Evolutionary conservation across 64 coral and sea anemone genomes (phyloP).

Genomic region (Stichodactyla helianthus): DNA sequence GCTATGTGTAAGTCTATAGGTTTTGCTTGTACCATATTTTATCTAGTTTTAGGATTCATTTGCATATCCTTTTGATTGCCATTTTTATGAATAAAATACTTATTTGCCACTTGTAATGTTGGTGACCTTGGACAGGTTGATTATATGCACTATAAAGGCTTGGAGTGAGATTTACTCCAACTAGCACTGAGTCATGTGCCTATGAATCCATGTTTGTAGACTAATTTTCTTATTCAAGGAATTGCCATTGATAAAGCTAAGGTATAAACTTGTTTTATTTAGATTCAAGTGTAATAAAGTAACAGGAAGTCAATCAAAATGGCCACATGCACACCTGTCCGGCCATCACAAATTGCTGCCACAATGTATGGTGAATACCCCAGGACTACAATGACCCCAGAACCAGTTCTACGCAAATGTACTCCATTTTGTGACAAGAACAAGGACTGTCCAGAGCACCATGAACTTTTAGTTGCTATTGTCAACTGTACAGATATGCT

Average conservation of each 20-base stretch:
- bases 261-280: not conserved
- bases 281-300: slow-evolving; percentile 8
- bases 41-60: not conserved
- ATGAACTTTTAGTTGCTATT: slow-evolving; percentile 86
- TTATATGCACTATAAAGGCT: too few species aligned
- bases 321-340: slow-evolving; percentile 10
- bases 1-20: not conserved
- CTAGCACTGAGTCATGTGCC: too few species aligned
- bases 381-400: slow-evolving; percentile 34
- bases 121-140: not conserved
- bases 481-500: slow-evolving; percentile 94
- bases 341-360: slow-evolving; percentile 20
- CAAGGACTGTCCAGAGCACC: slow-evolving; percentile 88
- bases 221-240: too few species aligned
- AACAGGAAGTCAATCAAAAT: not conserved
- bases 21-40: too few species aligned
- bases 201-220: too few species aligned
- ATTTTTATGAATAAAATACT: not conserved
- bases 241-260: not conserved
- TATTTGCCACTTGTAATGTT: not conserved
- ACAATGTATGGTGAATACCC: slow-evolving; percentile 28
- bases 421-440: slow-evolving; percentile 96
- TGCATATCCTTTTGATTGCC: not conserved
- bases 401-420: slow-evolving; percentile 76
- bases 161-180: too few species aligned